These are phyloP conservation scores for Hydrocynus forskahlii DNA, from an alignment of 2,797 vertebrate species.

Conservation along the genomic window DNA sequence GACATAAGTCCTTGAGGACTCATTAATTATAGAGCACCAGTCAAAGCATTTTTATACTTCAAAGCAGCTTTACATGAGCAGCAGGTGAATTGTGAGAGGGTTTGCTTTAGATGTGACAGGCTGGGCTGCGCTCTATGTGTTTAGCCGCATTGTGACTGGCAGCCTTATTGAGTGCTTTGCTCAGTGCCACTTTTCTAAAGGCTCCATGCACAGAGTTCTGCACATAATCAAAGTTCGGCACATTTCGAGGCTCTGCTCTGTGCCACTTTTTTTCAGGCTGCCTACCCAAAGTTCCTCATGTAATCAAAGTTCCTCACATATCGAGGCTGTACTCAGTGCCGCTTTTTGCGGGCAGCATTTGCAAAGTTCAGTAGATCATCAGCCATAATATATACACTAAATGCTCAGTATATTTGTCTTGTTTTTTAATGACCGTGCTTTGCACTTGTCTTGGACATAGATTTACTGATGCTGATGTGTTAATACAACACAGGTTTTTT, in stretches of 20 bases:
- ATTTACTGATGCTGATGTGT: too few relatives aligned
- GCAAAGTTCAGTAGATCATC: too few relatives aligned
- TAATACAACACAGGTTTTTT: too few relatives aligned
- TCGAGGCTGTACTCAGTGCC: neutral
- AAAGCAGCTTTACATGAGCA: slow-evolving; percentile 27
- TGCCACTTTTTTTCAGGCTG: slow-evolving; percentile 1
- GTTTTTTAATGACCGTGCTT: too few relatives aligned
- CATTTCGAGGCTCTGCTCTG: neutral
- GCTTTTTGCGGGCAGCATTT: too few relatives aligned
- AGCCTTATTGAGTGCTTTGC: neutral
- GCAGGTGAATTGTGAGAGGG: slow-evolving; percentile 31
- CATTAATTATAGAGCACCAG: slow-evolving; percentile 39
- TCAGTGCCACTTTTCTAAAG: slow-evolving; percentile 10
- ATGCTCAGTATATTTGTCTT: too few relatives aligned
- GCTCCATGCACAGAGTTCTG: too few relatives aligned
- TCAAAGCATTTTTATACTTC: slow-evolving; percentile 33
- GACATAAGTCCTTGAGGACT: neutral
- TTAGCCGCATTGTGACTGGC: slow-evolving; percentile 1
- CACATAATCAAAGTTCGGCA: too few relatives aligned
- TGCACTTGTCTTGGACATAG: too few relatives aligned
- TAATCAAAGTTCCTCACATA: neutral
- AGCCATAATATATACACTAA: too few relatives aligned
- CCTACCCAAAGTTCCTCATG: neutral
- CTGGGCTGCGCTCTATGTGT: neutral
- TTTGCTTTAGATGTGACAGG: slow-evolving; percentile 8